Evolutionary conservation across 2,113 vertebrate species (phyloP).

Genomic region (Cephalopholis sonnerati): DNA sequence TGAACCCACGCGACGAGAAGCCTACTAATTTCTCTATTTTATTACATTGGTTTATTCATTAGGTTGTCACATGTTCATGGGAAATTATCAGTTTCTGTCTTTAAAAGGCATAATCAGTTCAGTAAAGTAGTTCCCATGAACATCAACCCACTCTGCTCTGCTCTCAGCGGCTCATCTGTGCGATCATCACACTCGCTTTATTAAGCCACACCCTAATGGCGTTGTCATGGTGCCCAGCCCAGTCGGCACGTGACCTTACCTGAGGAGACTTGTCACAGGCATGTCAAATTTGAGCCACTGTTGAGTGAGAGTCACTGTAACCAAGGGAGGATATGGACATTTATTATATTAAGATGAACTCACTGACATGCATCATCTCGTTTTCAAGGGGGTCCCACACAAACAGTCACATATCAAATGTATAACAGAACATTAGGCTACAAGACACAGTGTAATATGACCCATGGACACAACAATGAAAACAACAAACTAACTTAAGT

Average conservation of each 20-base stretch:
- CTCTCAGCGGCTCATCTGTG: neutral
- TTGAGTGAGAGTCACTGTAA: no score
- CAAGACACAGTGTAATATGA: no score
- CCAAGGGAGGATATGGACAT: no score
- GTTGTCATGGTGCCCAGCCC: conserved; percentile 4
- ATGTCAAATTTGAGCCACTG: no score
- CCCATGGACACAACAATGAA: no score
- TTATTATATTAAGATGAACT: no score
- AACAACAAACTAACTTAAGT: no score
- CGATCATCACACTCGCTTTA: neutral
- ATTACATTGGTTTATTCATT: neutral
- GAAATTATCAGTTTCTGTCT: neutral
- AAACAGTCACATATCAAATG: no score
- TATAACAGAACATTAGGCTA: no score
- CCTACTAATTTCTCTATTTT: neutral
- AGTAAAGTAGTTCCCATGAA: neutral
- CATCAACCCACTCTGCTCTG: neutral
- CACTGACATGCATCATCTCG: no score
- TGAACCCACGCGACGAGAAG: neutral
- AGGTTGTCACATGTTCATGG: neutral
- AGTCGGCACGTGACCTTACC: conserved; percentile 39
- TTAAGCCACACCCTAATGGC: conserved; percentile 47
- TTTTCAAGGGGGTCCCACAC: no score
- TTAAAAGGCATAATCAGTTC: neutral
- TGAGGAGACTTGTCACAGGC: neutral